Conservation (phyloP, 1,140 invertebrate genomes). For the Trichonephila clavata region DNA sequence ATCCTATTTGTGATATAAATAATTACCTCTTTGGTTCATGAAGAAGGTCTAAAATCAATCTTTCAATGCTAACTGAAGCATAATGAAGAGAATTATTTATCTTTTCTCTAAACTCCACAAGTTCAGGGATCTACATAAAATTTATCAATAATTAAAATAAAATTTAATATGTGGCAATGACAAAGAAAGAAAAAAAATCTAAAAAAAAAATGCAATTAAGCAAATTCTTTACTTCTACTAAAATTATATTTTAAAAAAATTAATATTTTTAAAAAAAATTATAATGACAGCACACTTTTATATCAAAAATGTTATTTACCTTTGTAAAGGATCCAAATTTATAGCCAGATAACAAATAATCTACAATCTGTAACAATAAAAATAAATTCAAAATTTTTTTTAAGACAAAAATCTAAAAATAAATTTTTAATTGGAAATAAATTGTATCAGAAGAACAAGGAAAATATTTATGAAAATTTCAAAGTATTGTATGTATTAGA, state of each 20-base stretch:
- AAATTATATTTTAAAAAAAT: no score
- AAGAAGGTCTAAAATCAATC: conserved; percentile 89
- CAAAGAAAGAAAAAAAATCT: no score
- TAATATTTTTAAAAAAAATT: no score
- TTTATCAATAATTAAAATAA: background rate
- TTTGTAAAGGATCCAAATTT: conserved; percentile 96
- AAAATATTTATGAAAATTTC: no score
- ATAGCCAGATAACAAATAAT: conserved; percentile 94
- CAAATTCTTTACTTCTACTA: no score
- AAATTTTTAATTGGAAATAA: no score
- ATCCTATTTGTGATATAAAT: background rate
- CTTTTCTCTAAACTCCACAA: conserved; percentile 90
- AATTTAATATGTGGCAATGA: background rate
- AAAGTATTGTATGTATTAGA: no score
- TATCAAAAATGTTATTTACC: conserved; percentile 79
- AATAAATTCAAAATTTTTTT: conserved; percentile 71
- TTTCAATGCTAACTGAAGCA: conserved; percentile 88
- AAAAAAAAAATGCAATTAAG: no score
- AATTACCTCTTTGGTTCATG: conserved; percentile 81
- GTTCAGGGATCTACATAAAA: conserved; percentile 87
- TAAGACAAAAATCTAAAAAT: background rate
- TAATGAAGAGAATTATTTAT: conserved; percentile 92
- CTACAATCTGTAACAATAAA: conserved; percentile 87
- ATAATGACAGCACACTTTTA: no score
- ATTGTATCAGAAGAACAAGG: no score